Percentiles rank a stretch among this genome's conserved stretches.
Evolutionary conservation across 1,140 invertebrate species (phyloP).

Genomic region (Chironomus striatipennis): DNA sequence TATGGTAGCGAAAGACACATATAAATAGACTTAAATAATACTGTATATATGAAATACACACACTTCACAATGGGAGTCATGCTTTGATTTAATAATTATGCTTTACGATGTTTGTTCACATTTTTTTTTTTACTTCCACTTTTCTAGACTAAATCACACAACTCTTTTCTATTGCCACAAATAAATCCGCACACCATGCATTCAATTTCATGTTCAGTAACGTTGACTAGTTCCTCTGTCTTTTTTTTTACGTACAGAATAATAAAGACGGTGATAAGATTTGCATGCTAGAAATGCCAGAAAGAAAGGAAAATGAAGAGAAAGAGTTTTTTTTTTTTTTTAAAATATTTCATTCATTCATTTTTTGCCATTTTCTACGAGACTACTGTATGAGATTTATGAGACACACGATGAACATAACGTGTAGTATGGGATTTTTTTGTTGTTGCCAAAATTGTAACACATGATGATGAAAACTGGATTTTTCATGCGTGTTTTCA

Average conservation of each 20-base stretch:
- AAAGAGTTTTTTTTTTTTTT: not conserved
- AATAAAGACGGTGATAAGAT: conserved; percentile 8
- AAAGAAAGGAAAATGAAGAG: not conserved
- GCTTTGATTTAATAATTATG: not conserved
- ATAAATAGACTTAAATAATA: not conserved
- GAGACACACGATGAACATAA: not conserved
- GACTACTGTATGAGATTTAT: not conserved
- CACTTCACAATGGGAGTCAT: not conserved
- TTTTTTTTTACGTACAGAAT: not conserved
- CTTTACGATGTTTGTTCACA: not conserved
- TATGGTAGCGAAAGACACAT: not conserved
- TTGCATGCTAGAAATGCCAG: not conserved
- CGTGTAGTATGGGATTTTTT: not conserved
- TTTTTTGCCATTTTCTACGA: not conserved
- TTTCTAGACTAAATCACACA: too few relatives aligned
- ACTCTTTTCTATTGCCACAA: too few relatives aligned
- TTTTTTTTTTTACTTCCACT: not conserved
- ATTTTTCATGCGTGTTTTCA: not conserved
- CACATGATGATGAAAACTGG: not conserved
- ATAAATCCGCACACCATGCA: not conserved
- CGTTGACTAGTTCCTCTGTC: not conserved
- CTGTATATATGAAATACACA: too few relatives aligned
- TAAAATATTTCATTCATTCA: too few relatives aligned
- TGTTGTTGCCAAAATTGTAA: not conserved
- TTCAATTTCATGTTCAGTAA: not conserved